Evolutionary conservation across 2,113 vertebrate species (phyloP), one percentile per base, ranked within the genome.

Genomic region (Rhadina sibilatrix): DNA sequence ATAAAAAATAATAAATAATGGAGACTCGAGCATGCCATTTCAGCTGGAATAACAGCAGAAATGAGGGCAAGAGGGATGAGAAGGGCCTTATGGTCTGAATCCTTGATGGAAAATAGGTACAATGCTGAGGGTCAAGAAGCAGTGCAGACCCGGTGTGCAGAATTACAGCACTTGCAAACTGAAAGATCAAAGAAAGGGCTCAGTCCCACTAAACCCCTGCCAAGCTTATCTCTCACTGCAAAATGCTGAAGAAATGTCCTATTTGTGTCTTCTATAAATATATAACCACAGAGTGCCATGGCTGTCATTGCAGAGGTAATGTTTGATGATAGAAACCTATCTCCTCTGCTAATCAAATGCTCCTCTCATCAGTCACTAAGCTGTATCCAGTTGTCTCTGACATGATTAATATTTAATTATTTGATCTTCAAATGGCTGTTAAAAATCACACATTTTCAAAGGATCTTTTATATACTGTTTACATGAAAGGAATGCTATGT

Each of bases 371-470:
- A 78, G 68, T 84, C 95, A 89, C 77, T 87, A 95, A 93, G 74
- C 90, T 93, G 71, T 80, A 92, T 94, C 81, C 90, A 91, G 49
- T 95, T 94, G 87, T 95, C 54, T 94, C 89, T 78, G 75, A 63
- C 19, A 69, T 78, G 65, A 87, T 96, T 95, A 96, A 81, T 53
- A 52, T 83, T 95, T 91, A 42, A 49, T 97, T 86, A 89, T 75
- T 53, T 89, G 70, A 87, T 92, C 89, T 97, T 97, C 96, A 94
- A 83, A 50, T 21, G 52, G 85, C 70, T 96, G 59, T 87, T 94
- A 53, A 90, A 96, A 98, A 93, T 71, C 81, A 46, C 71, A 53
- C 31, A 42, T 94, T 96, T 96, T 85, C 78, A 87, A 90, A 94
- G 57, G 46, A 47, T 37, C 54, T 87, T 94, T 77, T 84, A 57